Conservation (phyloP, 2,113 vertebrate species). For the Cygnus buccinator region DNA sequence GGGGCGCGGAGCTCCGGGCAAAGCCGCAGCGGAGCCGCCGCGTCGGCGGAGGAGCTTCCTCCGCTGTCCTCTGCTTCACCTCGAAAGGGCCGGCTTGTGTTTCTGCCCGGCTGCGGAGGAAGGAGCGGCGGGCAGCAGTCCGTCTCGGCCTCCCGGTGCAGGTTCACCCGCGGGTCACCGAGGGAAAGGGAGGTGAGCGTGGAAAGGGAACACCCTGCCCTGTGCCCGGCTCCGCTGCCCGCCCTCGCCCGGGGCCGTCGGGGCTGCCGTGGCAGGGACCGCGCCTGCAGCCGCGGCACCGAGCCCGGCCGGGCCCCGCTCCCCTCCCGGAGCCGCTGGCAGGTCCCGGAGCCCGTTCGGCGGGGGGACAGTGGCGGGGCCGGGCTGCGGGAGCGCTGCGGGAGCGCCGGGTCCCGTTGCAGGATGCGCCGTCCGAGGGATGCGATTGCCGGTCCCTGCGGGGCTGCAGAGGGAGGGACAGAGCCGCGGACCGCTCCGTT, state of each 20-base stretch:
- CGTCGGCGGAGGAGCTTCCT: neutral
- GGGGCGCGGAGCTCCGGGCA: neutral
- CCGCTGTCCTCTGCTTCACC: slow-evolving; percentile 50
- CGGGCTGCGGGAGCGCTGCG: neutral
- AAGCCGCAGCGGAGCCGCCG: neutral
- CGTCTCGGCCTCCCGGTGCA: slow-evolving; percentile 76
- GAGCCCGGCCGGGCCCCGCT: neutral
- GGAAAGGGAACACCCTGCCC: slow-evolving; percentile 74
- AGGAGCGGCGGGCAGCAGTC: slow-evolving; percentile 28
- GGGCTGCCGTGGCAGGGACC: neutral
- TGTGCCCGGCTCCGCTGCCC: neutral
- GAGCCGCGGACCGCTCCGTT: neutral
- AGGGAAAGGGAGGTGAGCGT: slow-evolving; percentile 77
- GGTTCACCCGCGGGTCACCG: slow-evolving; percentile 89
- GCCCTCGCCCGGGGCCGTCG: neutral
- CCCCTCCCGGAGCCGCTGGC: too few species aligned
- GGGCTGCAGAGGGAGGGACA: neutral
- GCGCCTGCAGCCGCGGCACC: neutral
- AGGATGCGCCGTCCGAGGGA: neutral
- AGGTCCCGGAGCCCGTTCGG: neutral
- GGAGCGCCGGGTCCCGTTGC: neutral
- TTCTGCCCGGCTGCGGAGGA: slow-evolving; percentile 56
- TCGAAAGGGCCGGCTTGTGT: slow-evolving; percentile 37
- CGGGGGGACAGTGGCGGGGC: too few species aligned
- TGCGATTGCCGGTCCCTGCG: neutral